Evolutionary conservation across 1,140 invertebrate genomes (phyloP).

Genomic region (Venustaconcha ellipsiformis): DNA sequence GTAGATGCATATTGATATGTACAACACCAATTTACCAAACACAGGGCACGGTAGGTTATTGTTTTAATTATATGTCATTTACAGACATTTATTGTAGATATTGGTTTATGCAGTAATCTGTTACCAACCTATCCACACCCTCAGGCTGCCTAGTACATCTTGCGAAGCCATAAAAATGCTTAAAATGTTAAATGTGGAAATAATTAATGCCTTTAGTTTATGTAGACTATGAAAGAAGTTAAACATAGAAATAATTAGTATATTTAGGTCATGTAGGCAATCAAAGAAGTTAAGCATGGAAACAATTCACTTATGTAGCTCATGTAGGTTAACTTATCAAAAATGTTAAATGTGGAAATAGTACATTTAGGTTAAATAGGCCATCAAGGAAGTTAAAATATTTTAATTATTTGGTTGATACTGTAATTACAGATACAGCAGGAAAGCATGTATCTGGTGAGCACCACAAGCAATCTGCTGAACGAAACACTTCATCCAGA

Average conservation of each 20-base stretch:
- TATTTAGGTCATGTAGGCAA: not conserved
- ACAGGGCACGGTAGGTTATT: too few species aligned
- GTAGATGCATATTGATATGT: too few species aligned
- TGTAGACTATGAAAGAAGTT: not conserved
- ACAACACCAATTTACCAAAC: too few species aligned
- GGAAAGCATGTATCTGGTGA: constrained; percentile 93
- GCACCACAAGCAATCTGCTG: constrained; percentile 88
- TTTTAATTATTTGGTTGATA: not conserved
- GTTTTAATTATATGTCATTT: too few species aligned
- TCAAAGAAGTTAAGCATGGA: not conserved
- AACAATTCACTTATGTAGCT: too few species aligned
- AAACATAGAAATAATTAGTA: not conserved
- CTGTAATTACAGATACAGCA: constrained; percentile 82
- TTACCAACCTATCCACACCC: not conserved
- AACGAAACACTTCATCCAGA: constrained; percentile 93
- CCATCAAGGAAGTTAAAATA: not conserved
- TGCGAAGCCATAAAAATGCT: not conserved
- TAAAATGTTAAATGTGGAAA: not conserved
- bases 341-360: not conserved
- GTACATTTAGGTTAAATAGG: not conserved
- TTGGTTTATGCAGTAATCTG: not conserved
- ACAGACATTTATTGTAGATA: not conserved
- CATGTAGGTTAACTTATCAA: too few species aligned
- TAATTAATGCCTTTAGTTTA: not conserved
- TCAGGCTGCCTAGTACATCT: not conserved